Evolutionary conservation across 2,113 vertebrate genomes (phyloP).

Genomic region (Orcinus orca): DNA sequence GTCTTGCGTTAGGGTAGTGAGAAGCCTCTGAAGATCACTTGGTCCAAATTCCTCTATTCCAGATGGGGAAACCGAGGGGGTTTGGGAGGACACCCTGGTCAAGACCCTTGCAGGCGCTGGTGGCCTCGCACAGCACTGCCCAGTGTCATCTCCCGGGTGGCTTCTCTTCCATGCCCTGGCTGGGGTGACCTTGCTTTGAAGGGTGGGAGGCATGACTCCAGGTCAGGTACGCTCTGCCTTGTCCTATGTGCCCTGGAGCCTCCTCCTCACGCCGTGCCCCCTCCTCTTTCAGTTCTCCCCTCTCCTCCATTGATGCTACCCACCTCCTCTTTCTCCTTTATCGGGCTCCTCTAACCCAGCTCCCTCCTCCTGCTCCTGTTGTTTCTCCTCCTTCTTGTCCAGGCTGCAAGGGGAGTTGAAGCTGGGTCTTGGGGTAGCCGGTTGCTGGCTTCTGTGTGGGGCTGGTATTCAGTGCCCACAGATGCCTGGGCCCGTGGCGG

Average conservation of each 20-base stretch:
- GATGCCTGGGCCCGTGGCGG: not conserved
- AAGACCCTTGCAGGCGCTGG: not conserved
- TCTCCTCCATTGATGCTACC: too few relatives aligned
- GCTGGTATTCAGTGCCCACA: too few relatives aligned
- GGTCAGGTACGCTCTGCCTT: not conserved
- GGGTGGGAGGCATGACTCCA: not conserved
- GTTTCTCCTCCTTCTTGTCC: not conserved
- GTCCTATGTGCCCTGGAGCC: not conserved
- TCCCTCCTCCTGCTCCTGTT: not conserved
- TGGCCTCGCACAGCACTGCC: not conserved
- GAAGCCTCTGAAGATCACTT: not conserved
- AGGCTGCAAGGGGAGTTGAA: not conserved
- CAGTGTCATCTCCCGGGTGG: accelerated
- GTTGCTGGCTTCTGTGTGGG: not conserved
- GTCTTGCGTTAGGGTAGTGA: not conserved
- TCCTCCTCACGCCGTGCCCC: too few relatives aligned
- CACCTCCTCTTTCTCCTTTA: too few relatives aligned
- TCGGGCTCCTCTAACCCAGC: not conserved
- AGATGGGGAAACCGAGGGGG: not conserved
- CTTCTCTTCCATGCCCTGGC: not conserved
- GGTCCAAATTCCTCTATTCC: not conserved
- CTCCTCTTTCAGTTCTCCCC: not conserved
- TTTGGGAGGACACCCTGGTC: not conserved
- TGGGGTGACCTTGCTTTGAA: not conserved
- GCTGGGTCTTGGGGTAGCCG: not conserved